These are phyloP conservation scores for Porphyrio hochstetteri DNA, from an alignment of 2,113 vertebrate species.

Conservation along the genomic window DNA sequence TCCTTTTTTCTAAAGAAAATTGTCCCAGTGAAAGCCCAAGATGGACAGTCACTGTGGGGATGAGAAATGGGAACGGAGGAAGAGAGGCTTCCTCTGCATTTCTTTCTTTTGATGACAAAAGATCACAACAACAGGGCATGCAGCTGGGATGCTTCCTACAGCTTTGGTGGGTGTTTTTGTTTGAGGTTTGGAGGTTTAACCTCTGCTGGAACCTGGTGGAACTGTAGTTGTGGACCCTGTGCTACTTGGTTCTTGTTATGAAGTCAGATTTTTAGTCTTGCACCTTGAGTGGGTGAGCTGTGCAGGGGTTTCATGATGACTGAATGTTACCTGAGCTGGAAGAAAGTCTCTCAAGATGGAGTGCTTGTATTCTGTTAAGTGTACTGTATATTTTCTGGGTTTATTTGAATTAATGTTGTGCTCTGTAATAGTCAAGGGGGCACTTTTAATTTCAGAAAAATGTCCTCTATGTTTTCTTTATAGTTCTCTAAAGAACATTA, in stretches of 20 bases:
- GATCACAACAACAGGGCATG: neutral
- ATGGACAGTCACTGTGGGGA: neutral
- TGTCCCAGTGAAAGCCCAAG: neutral
- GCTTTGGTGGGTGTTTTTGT: constrained; percentile 24
- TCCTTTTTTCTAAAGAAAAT: neutral
- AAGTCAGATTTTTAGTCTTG: constrained; percentile 47
- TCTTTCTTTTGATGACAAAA: constrained; percentile 48
- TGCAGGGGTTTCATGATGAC: neutral
- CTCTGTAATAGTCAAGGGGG: neutral
- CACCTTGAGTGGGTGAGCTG: neutral
- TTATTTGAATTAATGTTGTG: neutral
- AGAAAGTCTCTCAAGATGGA: neutral
- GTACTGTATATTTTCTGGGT: neutral
- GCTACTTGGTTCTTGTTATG: constrained; percentile 20
- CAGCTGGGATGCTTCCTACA: neutral
- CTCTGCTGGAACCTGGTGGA: constrained; percentile 46
- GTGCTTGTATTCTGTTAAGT: neutral
- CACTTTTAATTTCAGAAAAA: neutral
- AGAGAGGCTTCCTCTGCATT: constrained; percentile 49
- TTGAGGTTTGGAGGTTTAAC: constrained; percentile 41
- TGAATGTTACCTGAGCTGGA: neutral
- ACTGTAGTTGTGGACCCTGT: neutral
- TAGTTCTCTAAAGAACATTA: neutral
- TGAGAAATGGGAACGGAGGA: neutral
- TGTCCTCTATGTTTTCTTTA: neutral